phyloP scores from a whole-genome alignment of 2,888 invertebrate species.

The Panopea generosa region DNA sequence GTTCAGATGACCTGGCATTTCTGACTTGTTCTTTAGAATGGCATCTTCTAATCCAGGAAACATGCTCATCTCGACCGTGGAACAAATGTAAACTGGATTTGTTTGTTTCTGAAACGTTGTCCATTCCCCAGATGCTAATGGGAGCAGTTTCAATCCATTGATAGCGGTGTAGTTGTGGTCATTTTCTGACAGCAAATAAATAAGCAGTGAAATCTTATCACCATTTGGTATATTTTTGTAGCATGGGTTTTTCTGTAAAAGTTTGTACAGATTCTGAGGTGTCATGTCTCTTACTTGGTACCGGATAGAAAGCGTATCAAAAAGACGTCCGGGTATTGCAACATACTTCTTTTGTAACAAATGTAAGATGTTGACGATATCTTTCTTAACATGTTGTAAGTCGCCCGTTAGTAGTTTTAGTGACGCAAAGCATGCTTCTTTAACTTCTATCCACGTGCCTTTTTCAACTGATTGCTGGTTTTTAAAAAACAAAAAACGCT shows the following conservation, averaged over 20 bases:
- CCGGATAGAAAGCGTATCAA: slow-evolving; percentile 1
- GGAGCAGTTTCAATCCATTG: slow-evolving; percentile 68
- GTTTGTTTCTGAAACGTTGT: slow-evolving; percentile 12
- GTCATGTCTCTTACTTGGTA: no score
- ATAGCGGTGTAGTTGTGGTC: slow-evolving; percentile 24
- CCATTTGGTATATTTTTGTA: background rate
- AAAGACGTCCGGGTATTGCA: slow-evolving; percentile 14
- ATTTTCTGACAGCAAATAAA: slow-evolving; percentile 21
- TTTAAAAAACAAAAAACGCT: slow-evolving; percentile 7
- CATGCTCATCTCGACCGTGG: slow-evolving; percentile 10
- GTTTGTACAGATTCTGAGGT: no score
- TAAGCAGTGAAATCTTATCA: slow-evolving; percentile 26
- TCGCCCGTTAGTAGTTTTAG: background rate
- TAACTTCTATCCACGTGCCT: slow-evolving; percentile 19
- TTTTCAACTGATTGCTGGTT: background rate
- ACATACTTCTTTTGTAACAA: slow-evolving; percentile 18
- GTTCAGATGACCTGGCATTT: no score
- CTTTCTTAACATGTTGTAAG: slow-evolving; percentile 24
- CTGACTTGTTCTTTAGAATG: background rate
- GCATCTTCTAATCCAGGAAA: slow-evolving; percentile 26
- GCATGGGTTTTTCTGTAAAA: no score
- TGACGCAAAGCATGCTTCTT: slow-evolving; percentile 32
- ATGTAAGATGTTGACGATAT: slow-evolving; percentile 13
- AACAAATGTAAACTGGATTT: slow-evolving; percentile 1
- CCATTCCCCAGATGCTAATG: slow-evolving; percentile 68